Conservation (phyloP, 2,113 vertebrate genomes). For the Pycnonotus jocosus region DNA sequence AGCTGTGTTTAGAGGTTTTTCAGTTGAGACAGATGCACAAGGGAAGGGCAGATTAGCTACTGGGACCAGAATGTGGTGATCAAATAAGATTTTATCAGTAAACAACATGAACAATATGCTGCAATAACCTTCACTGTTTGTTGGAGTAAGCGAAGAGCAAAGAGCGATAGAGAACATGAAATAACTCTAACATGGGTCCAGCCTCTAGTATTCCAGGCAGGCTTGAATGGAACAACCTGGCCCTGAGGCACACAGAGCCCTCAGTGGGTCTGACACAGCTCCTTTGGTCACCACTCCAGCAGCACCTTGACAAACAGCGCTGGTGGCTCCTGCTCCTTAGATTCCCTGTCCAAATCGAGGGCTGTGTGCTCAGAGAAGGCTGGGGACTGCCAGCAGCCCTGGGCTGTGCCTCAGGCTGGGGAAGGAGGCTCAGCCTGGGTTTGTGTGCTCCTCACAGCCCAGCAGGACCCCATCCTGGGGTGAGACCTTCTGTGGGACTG, state of each 20-base stretch:
- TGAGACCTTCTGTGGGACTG: neutral
- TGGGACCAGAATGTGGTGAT: neutral
- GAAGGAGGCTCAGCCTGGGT: neutral
- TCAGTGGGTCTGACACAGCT: neutral
- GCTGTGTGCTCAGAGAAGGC: neutral
- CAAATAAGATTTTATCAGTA: neutral
- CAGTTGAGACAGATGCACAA: neutral
- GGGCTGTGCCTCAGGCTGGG: neutral
- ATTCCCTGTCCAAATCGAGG: accelerated
- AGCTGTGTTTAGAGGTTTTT: neutral
- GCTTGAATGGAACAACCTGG: neutral
- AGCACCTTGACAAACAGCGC: accelerated
- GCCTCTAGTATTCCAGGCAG: neutral
- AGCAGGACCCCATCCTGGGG: neutral
- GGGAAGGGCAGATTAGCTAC: neutral
- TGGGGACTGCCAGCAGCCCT: neutral
- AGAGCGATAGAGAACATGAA: neutral
- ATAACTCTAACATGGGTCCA: neutral
- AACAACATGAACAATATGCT: neutral
- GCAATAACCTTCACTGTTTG: neutral
- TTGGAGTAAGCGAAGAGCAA: neutral
- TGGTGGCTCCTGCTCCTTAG: neutral
- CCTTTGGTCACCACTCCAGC: neutral
- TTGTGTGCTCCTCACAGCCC: neutral
- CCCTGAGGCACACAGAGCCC: neutral